These are phyloP conservation scores for Ethmia dodecea DNA, from an alignment of 2,888 invertebrate genomes.

Conservation along the genomic window DNA sequence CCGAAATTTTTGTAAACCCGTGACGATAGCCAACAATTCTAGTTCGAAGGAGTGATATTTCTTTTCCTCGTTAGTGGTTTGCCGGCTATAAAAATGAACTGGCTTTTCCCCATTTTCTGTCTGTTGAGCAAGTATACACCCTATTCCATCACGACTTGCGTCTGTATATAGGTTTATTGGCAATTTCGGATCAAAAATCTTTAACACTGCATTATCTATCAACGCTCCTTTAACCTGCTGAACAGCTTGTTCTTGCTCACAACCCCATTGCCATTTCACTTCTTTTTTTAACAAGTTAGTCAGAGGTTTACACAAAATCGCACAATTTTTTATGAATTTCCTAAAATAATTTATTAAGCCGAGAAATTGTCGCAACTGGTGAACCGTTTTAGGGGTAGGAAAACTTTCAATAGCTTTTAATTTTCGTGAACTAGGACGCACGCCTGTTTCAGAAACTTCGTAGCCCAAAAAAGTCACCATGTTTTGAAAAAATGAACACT, in stretches of 20 bases:
- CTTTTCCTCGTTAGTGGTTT: conserved; percentile 18
- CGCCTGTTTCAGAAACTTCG: conserved; percentile 4
- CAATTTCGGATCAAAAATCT: conserved; percentile 12
- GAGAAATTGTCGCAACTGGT: conserved; percentile 28
- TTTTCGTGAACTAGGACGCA: conserved; percentile 9
- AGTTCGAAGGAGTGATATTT: conserved; percentile 17
- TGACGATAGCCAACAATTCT: conserved; percentile 13
- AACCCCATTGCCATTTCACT: conserved; percentile 23
- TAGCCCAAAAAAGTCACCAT: conserved; percentile 14
- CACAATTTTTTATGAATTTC: conserved; percentile 23
- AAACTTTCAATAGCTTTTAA: conserved; percentile 8
- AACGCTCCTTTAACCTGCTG: neutral
- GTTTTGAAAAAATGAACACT: conserved; percentile 8
- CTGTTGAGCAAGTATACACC: conserved; percentile 11
- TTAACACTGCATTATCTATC: neutral
- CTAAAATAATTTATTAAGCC: conserved; percentile 20
- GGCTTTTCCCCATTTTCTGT: conserved; percentile 14
- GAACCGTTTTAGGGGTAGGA: conserved; percentile 14
- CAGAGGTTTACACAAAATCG: conserved; percentile 20
- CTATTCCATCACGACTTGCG: conserved; percentile 14
- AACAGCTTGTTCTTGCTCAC: conserved; percentile 15
- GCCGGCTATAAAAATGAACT: conserved; percentile 16
- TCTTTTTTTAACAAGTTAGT: conserved; percentile 21
- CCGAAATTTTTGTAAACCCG: conserved; percentile 12
- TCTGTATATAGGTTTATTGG: conserved; percentile 10